Percentiles rank a stretch among this genome's conserved stretches.
These are phyloP conservation scores for Drosophila equinoxialis DNA, from an alignment of 1,140 invertebrate species.

Conservation along the genomic window DNA sequence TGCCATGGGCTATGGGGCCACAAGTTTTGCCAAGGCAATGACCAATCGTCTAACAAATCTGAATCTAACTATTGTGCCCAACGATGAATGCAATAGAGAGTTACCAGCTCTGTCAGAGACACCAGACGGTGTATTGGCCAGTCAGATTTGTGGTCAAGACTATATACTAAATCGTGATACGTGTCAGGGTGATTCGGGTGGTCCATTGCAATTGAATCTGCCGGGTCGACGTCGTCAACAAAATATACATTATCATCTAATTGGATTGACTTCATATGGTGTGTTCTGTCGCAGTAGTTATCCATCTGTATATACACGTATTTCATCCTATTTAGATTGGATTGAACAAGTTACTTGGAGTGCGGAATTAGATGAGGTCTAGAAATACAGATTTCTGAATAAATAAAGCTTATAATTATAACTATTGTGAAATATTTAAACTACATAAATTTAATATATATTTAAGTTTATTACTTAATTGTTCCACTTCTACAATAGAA, in stretches of 20 bases:
- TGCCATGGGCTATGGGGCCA: conserved; percentile 79
- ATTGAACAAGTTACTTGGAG: conserved; percentile 83
- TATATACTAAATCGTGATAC: conserved; percentile 68
- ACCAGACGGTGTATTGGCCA: conserved; percentile 56
- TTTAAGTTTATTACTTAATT: conserved; percentile 20
- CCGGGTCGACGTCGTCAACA: conserved; percentile 69
- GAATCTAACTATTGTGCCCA: conserved; percentile 70
- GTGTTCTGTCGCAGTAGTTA: conserved; percentile 80
- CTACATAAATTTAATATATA: conserved; percentile 10
- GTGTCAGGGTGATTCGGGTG: conserved; percentile 75
- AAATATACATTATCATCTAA: conserved; percentile 70
- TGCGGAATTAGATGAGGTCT: background rate
- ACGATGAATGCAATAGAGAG: conserved; percentile 65
- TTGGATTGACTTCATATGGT: conserved; percentile 82
- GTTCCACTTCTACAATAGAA: conserved; percentile 23
- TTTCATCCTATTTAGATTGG: conserved; percentile 84
- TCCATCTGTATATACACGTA: conserved; percentile 84
- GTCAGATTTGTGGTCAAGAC: conserved; percentile 74
- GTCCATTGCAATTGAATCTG: conserved; percentile 70
- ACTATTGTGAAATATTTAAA: background rate
- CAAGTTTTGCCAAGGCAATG: conserved; percentile 61
- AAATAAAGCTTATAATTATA: background rate
- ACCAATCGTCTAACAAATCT: conserved; percentile 73
- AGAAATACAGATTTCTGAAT: background rate
- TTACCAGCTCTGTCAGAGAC: conserved; percentile 61